Evolutionary conservation across 2,888 invertebrate genomes (phyloP).

Genomic region (Meta bourneti): DNA sequence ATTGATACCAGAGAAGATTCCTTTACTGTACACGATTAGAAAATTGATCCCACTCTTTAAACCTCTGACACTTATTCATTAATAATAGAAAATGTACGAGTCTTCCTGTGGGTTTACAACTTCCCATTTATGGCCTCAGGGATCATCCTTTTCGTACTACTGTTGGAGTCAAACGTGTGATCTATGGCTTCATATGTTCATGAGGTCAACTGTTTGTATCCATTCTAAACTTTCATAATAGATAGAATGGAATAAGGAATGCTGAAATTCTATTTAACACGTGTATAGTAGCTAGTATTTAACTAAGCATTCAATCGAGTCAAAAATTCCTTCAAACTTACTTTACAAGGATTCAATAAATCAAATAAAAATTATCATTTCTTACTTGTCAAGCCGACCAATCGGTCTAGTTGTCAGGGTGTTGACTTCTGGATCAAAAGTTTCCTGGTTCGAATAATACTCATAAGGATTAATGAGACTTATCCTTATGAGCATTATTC

Average conservation of each 20-base stretch:
- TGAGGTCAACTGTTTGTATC: background rate
- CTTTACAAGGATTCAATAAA: too few relatives aligned
- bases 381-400: too few relatives aligned
- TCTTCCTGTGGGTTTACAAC: background rate
- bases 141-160: background rate
- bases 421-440: too few relatives aligned
- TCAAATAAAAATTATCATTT: too few relatives aligned
- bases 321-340: too few relatives aligned
- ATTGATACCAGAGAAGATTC: background rate
- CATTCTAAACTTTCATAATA: background rate
- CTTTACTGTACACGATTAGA: background rate
- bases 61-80: background rate
- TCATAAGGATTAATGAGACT: too few relatives aligned
- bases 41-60: background rate
- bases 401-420: too few relatives aligned
- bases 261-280: too few relatives aligned
- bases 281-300: too few relatives aligned
- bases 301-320: too few relatives aligned
- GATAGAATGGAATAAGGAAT: background rate
- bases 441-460: too few relatives aligned
- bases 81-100: background rate
- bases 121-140: background rate
- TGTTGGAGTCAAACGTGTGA: background rate
- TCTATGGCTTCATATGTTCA: background rate
- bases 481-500: too few relatives aligned